Evolutionary conservation across 2,113 vertebrate genomes (phyloP), one percentile per base, ranked within the genome.

Genomic region (Hyperoodon ampullatus): DNA sequence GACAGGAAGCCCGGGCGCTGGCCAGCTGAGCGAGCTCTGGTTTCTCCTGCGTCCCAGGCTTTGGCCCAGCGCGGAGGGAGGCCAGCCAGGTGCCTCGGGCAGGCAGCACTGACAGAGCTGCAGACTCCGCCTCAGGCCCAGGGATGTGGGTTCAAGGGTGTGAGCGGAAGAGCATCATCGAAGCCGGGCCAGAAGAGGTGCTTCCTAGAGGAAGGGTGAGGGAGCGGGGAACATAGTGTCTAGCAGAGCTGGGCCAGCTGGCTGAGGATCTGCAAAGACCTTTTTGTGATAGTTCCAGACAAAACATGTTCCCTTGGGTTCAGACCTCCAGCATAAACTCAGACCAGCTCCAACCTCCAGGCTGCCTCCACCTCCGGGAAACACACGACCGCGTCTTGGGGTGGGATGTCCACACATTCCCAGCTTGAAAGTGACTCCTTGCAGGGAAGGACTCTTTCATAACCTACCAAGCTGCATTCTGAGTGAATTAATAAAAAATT

Each of bases 31-130:
- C 12, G n/a, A 85, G 96, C 94, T 96, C 95, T 92, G 88, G 93
- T 97, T 97, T 96, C 97, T 97, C 74, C 90, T 82, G 95, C 33
- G 93, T 94, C 96, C 92, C 95, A 93, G 97, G 96, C 90, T 94
- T 97, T 97, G 97, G 97, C 96, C 88, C 90, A 2, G 97, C 5
- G 42, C 5, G 60, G 83, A 94, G 93, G 92, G 87, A 96, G 93
- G 61, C 87, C 5, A 92, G 97, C 97, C 97, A 97, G 97, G 96
- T 97, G 97, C 90, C 68, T 68, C 0, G 42, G 81, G 47, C 89
- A 50, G 81, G 53, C 19, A 10, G 75, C 19, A 8, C 68, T 39
- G 93, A 63, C 30, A 47, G 72, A 84, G 61, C 88, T 8, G 10
- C 4, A 2, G 78, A 50, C 70, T 88, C 86, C 82, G 78, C 50